Base-by-base conservation (phyloP, 2,888 invertebrate species). In the Eupithecia centaureata region DNA sequence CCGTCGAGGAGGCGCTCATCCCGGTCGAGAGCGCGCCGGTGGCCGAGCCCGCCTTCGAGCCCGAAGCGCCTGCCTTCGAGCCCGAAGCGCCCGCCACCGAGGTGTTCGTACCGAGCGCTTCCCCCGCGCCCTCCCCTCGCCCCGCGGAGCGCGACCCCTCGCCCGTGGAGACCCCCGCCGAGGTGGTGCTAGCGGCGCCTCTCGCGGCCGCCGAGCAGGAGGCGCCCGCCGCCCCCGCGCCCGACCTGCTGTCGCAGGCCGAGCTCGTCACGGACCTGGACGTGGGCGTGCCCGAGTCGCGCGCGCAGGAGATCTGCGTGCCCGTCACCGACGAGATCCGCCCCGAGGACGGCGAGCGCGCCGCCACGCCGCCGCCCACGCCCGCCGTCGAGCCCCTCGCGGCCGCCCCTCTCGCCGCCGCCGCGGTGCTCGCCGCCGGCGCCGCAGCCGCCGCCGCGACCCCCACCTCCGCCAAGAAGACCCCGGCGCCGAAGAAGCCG, bases 301-400 rank as follows among this genome's bases (percentile, higher is more conserved):
- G 86, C 56, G 92, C 92, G 62, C 91, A 91, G 69, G 91, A 92
- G 88, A 94, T 88, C 73, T 94, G 83, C 88, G 90, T 86, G 78
- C 93, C 85, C 76, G 93, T 83, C 84, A 94, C 86, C 27, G 83
- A 78, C 69, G 91, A 90, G 78, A 90, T 91, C 57, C 83, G 81
- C 32, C 80, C 80, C 32, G 90, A 89, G 58, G 90, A 88, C 70
- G 82, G 77, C 68, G 85, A 80, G 63, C 84, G 79, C 63, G 79
- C 63, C 80, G 81, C 80, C 71, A 74, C 79, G 51, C 80, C 83
- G 61, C 84, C 75, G 59, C 79, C 81, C 56, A 79, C 85, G 15
- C 83, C 86, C 42, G 82, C 83, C 15, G 78, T 78, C 30, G 82
- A 79, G 32, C 79, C 82, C 73, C 56, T 75, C 71, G 85, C 82